Evolutionary conservation across 2,113 vertebrate genomes (phyloP).

Genomic region (Parus major): DNA sequence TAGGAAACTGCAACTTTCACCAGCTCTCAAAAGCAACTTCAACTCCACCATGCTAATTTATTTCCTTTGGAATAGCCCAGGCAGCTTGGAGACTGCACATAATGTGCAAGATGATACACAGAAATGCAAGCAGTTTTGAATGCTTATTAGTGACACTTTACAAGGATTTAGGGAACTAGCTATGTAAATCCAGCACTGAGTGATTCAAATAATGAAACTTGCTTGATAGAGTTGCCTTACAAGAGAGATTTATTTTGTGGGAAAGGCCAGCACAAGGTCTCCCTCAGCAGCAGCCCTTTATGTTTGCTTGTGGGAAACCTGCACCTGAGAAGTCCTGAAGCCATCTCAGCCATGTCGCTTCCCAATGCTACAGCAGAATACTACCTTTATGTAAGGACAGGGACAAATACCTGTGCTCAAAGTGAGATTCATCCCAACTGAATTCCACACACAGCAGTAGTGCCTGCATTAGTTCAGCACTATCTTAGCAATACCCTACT

Average conservation of each 20-base stretch:
- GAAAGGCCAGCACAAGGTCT: background rate
- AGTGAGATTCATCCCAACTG: background rate
- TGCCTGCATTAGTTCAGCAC: background rate
- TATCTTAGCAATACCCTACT: background rate
- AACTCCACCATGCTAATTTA: background rate
- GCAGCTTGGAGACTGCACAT: background rate
- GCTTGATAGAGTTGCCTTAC: background rate
- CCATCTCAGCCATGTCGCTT: background rate
- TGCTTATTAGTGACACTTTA: background rate
- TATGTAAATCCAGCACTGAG: background rate
- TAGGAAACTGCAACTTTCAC: background rate
- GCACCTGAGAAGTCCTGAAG: background rate
- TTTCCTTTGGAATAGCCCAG: background rate
- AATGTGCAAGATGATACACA: background rate
- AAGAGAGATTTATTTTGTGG: background rate
- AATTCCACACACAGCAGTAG: background rate
- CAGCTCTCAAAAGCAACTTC: background rate
- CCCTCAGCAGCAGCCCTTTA: background rate
- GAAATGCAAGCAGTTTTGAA: background rate
- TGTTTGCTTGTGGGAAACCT: background rate
- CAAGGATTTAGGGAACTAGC: background rate
- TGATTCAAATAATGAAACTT: background rate
- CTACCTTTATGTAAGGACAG: background rate
- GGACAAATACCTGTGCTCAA: background rate
- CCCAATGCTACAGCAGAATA: too few relatives aligned